Evolutionary conservation across 2,113 vertebrate species (phyloP).

Genomic region (Chrysochloris asiatica): DNA sequence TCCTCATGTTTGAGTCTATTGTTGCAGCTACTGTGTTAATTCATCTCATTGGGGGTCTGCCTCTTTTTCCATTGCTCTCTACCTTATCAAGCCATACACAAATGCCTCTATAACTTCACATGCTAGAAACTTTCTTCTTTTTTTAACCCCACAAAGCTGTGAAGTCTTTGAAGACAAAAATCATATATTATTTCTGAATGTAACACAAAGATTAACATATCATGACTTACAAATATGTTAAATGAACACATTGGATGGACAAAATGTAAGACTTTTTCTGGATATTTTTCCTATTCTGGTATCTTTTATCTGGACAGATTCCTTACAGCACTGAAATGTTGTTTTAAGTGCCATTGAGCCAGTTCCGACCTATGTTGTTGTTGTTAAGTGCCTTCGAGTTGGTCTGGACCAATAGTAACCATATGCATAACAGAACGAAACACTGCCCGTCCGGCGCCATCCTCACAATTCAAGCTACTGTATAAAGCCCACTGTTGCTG

Average conservation of each 20-base stretch:
- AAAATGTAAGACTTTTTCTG: background rate
- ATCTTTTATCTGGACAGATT: background rate
- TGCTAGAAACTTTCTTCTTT: background rate
- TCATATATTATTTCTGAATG: constrained; percentile 7
- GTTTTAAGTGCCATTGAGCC: no score
- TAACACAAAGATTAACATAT: background rate
- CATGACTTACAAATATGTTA: background rate
- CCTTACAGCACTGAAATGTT: background rate
- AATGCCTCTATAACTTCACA: background rate
- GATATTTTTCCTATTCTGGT: background rate
- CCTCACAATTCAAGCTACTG: no score
- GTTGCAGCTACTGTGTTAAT: no score
- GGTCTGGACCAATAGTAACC: no score
- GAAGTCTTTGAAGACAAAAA: background rate
- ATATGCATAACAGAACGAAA: no score
- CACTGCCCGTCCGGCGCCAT: no score
- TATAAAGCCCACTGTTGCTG: no score
- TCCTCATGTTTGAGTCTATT: no score
- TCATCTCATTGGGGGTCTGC: no score
- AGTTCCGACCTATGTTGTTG: no score
- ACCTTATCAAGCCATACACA: background rate
- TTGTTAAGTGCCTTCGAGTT: no score
- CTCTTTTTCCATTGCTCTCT: no score
- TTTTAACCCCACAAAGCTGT: background rate
- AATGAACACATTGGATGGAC: background rate